phyloP scores from a whole-genome alignment of 1,140 invertebrate genomes.

The Drosophila tristis region DNA sequence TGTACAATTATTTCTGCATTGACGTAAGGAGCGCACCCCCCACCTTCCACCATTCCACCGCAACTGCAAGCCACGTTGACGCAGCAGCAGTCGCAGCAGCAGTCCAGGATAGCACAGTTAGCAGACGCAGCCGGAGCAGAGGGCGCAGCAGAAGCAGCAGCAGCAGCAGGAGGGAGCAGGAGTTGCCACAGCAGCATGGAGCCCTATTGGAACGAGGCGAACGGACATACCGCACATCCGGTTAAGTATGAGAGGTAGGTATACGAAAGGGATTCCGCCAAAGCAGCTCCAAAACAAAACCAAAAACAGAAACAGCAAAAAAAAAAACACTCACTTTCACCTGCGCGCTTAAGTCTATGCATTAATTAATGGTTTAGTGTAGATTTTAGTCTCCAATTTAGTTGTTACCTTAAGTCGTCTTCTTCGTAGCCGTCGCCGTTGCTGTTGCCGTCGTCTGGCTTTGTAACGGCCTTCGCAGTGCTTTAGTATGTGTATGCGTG shows the following conservation, averaged over 20 bases:
- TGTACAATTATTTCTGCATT: constrained; percentile 45
- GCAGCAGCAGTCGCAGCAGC: constrained; percentile 54
- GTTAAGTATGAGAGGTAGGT: constrained; percentile 84
- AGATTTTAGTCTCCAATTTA: constrained; percentile 23
- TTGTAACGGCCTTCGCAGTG: too few species aligned
- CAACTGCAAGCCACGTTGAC: constrained; percentile 68
- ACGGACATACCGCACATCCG: constrained; percentile 83
- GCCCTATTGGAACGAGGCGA: constrained; percentile 82
- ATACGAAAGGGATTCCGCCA: constrained; percentile 34
- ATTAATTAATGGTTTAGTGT: constrained; percentile 24
- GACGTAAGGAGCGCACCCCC: constrained; percentile 55
- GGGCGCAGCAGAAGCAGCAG: constrained; percentile 18
- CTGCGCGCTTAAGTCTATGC: constrained; percentile 58
- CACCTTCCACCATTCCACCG: constrained; percentile 74
- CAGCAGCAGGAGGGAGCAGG: constrained; percentile 28
- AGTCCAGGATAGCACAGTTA: constrained; percentile 3
- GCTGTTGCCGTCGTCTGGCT: constrained; percentile 3
- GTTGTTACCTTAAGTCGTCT: constrained; percentile 29
- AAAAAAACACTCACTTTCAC: constrained; percentile 65
- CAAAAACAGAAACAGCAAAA: constrained; percentile 28
- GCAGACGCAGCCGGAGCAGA: constrained; percentile 19
- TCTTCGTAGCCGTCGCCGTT: not conserved
- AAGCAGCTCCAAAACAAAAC: constrained; percentile 26
- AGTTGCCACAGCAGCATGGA: constrained; percentile 65
- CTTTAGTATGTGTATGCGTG: too few species aligned